Base-by-base conservation (phyloP, 1,140 invertebrate species). In the Dolichoris vasculosae region DNA sequence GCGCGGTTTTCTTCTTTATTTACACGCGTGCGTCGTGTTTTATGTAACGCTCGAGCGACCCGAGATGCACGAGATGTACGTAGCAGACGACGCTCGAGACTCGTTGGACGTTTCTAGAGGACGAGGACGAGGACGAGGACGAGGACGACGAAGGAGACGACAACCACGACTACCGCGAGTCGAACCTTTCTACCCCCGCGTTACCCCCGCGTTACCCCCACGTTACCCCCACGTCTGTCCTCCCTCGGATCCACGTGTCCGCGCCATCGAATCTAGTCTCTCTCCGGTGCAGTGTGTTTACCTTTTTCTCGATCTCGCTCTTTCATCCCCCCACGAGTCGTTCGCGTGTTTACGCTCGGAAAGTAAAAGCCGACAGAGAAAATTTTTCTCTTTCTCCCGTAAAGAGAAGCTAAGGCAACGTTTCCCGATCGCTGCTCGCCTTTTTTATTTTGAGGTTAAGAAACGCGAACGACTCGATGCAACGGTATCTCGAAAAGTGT, bases 21-120 rank as follows among this genome's bases (percentile, higher is more conserved):
- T 83, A 83, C 82, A 48, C 32, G 38, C 46, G 26, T n/a, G 11
- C 46, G 6, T 23, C 40, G 15, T 38, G 55, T n/a, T 82, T 82
- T 77, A 81, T 77, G 46, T 86, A 77, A 79, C 71, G n/a, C 35
- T 43, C 23, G 23, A 59, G 48, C 55, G 35, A 13, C 64, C n/a
- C 0, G 30, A 73, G 4, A 20, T n/a, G 40, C 17, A 23, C n/a
- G 46, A 46, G 51, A 59, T 69, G 63, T 26, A 40, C n/a, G 35
- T 81, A 85, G 84, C 84, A 85, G 84, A 85, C 84, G 84, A 85
- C 84, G 76, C 51, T 67, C 40, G 67, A n/a, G n/a, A n/a, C 80
- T 40, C 23, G 6, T 59, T 9, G 26, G 26, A n/a, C n/a, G n/a
- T n/a, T n/a, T n/a, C n/a, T n/a, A n/a, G n/a, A n/a, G n/a, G n/a